Percentiles rank a stretch among this genome's conserved stretches.
These are phyloP conservation scores for Chaetura pelagica DNA, from an alignment of 2,113 vertebrate genomes.

Conservation along the genomic window DNA sequence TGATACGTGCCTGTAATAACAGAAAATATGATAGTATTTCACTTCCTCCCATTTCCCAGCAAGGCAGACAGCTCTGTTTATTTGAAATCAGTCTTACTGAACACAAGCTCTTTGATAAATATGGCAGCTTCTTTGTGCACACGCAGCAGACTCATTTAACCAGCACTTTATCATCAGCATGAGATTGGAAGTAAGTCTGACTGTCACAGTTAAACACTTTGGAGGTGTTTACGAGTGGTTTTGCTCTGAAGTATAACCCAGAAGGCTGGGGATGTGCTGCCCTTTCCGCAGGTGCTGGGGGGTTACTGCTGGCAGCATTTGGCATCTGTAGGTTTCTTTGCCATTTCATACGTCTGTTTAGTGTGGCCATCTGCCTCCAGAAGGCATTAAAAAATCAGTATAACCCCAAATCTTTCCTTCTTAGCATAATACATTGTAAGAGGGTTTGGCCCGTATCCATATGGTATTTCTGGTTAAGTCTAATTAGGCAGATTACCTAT, in stretches of 20 bases:
- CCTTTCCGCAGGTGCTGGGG: background rate
- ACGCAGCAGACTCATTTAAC: background rate
- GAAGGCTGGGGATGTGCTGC: background rate
- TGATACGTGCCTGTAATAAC: background rate
- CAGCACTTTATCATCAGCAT: background rate
- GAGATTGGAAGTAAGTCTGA: background rate
- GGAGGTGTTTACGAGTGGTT: background rate
- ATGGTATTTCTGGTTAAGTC: background rate
- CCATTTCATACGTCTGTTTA: background rate
- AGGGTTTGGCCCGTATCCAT: background rate
- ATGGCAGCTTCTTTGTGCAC: accelerated
- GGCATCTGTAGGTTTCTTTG: background rate
- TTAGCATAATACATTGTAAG: background rate
- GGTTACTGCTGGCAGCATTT: accelerated
- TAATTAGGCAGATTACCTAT: background rate
- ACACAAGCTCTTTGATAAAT: background rate
- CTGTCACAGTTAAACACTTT: background rate
- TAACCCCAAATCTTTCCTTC: background rate
- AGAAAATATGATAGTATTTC: slow-evolving; percentile 6
- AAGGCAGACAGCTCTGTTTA: background rate
- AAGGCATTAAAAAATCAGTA: background rate
- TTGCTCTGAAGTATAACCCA: background rate
- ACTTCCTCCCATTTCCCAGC: background rate
- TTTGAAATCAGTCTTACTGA: background rate
- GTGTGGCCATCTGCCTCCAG: background rate